Evolutionary conservation across 2,113 vertebrate species (phyloP).

Genomic region (Nothocercus nigrocapillus): DNA sequence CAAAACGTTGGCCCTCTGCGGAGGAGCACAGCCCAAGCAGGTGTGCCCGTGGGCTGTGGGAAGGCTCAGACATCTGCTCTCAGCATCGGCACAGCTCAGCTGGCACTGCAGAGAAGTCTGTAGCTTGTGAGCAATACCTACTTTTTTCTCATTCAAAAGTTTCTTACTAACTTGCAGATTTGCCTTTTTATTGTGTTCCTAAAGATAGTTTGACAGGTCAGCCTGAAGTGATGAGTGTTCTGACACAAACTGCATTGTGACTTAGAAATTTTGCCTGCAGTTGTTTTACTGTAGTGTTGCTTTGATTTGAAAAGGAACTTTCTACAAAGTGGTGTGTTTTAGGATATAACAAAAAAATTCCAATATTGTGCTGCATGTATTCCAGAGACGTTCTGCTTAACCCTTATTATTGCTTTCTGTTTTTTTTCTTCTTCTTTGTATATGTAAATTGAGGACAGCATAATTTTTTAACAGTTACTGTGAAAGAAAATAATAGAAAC

Average conservation of each 20-base stretch:
- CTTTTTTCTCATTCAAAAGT: not conserved
- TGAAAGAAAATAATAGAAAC: not conserved
- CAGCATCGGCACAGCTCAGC: not conserved
- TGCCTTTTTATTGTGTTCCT: conserved; percentile 56
- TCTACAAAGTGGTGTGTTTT: conserved; percentile 34
- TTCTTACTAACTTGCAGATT: conserved; percentile 45
- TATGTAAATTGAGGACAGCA: not conserved
- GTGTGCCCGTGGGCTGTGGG: not conserved
- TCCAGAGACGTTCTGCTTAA: conserved; percentile 44
- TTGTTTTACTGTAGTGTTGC: conserved; percentile 57
- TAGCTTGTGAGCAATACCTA: not conserved
- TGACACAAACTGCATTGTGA: conserved; percentile 61
- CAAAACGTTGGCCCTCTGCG: not conserved
- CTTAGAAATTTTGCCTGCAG: conserved; percentile 67
- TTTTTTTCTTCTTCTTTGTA: not conserved
- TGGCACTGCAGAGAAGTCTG: fast-evolving
- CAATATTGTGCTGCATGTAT: not conserved
- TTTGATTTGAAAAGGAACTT: conserved; percentile 63
- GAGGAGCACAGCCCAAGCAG: not conserved
- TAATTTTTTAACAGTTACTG: conserved; percentile 32
- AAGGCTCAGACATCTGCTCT: not conserved
- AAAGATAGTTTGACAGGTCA: conserved; percentile 68
- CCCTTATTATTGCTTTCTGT: not conserved
- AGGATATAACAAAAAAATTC: conserved; percentile 24
- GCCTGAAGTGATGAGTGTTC: conserved; percentile 68